Evolutionary conservation across 2,113 vertebrate genomes (phyloP).

Genomic region (Pygoscelis antarcticus): DNA sequence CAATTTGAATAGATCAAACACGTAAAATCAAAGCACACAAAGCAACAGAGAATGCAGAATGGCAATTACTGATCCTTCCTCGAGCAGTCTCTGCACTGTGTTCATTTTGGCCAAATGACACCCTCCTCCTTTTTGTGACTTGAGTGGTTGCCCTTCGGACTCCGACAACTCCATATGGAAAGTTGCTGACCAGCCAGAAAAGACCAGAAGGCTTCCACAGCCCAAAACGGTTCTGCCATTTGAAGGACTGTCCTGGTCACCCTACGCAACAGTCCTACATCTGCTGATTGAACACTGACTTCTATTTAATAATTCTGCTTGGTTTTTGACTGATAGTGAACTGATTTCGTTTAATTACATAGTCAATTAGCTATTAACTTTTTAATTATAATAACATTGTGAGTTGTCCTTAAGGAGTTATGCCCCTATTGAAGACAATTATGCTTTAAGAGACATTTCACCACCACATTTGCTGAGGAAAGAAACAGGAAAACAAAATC

Average conservation of each 20-base stretch:
- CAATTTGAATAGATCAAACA: neutral
- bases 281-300: neutral
- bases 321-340: neutral
- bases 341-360: constrained; percentile 1
- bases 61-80: neutral
- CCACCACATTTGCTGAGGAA: neutral
- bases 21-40: neutral
- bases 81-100: neutral
- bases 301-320: constrained; percentile 19
- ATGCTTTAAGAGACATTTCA: neutral
- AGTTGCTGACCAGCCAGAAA: neutral
- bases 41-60: neutral
- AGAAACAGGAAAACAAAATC: neutral
- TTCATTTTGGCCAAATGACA: neutral
- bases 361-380: constrained; percentile 38
- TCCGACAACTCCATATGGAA: neutral
- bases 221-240: neutral
- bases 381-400: constrained; percentile 25
- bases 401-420: constrained; percentile 7
- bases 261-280: neutral
- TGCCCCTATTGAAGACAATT: neutral
- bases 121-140: neutral
- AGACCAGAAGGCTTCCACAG: neutral
- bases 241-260: neutral
- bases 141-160: neutral